Conservation (phyloP, 2,888 invertebrate species). For the Anthophora plumipes region DNA sequence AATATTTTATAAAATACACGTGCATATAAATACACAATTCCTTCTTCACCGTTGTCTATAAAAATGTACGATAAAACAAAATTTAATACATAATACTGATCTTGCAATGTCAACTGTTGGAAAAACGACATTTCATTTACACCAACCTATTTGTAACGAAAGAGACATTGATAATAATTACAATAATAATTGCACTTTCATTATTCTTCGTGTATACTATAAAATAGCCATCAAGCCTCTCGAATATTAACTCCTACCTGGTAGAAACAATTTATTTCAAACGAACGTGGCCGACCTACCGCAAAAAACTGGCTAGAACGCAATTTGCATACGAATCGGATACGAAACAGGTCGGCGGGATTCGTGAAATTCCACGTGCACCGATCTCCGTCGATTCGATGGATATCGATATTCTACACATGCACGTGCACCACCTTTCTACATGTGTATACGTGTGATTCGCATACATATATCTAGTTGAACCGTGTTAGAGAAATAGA, state of each 20-base stretch:
- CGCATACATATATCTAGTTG: slow-evolving; percentile 51
- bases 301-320: slow-evolving; percentile 8
- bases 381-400: slow-evolving; percentile 11
- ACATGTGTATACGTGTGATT: slow-evolving; percentile 9
- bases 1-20: no score
- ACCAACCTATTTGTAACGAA: no score
- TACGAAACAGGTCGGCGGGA: background rate
- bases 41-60: no score
- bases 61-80: no score
- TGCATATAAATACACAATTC: no score
- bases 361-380: slow-evolving; percentile 20
- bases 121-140: no score
- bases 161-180: no score
- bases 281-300: slow-evolving; percentile 5
- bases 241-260: background rate
- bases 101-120: no score
- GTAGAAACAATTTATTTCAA: background rate
- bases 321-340: slow-evolving; percentile 10
- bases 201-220: no score
- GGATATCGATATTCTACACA: slow-evolving; percentile 13
- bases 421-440: background rate
- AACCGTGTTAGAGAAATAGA: slow-evolving; percentile 58
- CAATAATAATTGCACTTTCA: no score
- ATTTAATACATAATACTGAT: no score
- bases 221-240: background rate